Percentiles rank a stretch among this genome's conserved stretches.
Evolutionary conservation across 2,113 vertebrate species (phyloP).

Genomic region (Menidia beryllina): DNA sequence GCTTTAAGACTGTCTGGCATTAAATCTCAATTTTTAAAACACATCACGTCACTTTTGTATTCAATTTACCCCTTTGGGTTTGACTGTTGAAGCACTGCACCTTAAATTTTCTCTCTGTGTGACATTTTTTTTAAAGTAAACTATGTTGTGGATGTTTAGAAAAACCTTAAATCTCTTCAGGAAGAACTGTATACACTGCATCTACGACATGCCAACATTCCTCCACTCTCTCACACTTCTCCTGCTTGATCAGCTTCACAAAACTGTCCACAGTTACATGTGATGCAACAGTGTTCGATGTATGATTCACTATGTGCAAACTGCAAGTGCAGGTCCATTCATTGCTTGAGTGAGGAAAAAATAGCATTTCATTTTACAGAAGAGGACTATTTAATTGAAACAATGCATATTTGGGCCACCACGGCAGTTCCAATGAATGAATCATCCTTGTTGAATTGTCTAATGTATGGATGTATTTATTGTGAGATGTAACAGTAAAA

Average conservation of each 20-base stretch:
- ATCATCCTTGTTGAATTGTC: not conserved
- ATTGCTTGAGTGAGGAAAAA: not conserved
- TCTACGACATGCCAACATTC: too few relatives aligned
- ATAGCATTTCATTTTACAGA: too few relatives aligned
- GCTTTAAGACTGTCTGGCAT: not conserved
- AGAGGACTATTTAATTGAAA: too few relatives aligned
- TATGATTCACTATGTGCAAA: not conserved
- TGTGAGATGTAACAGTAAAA: conserved; percentile 38
- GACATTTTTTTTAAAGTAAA: not conserved
- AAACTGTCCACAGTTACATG: not conserved
- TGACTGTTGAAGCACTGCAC: not conserved
- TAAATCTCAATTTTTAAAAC: not conserved
- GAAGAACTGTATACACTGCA: too few relatives aligned
- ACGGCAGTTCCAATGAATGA: not conserved
- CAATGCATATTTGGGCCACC: not conserved
- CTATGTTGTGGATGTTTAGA: too few relatives aligned
- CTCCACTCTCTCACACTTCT: not conserved
- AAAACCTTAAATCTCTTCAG: not conserved
- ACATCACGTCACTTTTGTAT: too few relatives aligned
- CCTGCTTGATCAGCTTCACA: not conserved
- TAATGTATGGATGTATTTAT: not conserved
- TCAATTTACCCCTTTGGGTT: too few relatives aligned
- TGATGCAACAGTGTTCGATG: not conserved
- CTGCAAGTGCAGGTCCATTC: not conserved
- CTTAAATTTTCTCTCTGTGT: not conserved